Base-by-base conservation (phyloP, 1,140 invertebrate species). In the Microplitis demolitor region DNA sequence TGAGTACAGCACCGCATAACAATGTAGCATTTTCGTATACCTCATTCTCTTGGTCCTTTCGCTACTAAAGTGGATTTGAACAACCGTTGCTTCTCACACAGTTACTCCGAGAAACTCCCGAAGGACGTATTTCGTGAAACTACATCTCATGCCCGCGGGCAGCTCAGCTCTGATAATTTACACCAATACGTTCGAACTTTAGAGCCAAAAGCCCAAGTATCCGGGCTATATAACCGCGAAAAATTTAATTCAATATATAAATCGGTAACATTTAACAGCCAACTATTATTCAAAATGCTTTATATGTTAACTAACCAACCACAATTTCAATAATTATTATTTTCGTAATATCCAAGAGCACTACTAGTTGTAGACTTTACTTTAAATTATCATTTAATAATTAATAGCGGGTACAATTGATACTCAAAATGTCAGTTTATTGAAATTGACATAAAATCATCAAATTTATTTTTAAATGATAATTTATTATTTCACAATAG, bases 41-140 rank as follows among this genome's bases (percentile, higher is more conserved):
- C 37, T 64, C 33, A 35, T 37, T 50, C 62, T 45, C 39, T 45
- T 9, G 39, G 34, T 64, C 61, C 61, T 63, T 63, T 64, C 62
- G 16, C n/a, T 8, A 50, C 35, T 24, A 50, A 50, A 64, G 62
- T 64, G 34, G 34, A 64, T 64, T 64, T 24, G 34, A 64, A 64
- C 62, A 64, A 64, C 37, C 62, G 61, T 37, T 16, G 62, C 39
- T 45, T 35, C 37, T 64, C 62, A 45, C 35, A 35, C 62, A 50
- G 62, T 35, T 35, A 24, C 13, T 64, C 35, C 39, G 39, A 45
- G 62, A 64, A n/a, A 64, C 9, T 64, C 62, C 62, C 62, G 24
- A 45, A 64, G 62, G 62, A 64, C 45, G 62, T 50, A 64, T 64
- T 33, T 35, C 62, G 9, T 45, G 37, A 64, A 64, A 64, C 39